phyloP scores from a whole-genome alignment of 2,113 vertebrate species.

The Tragelaphus scriptus region DNA sequence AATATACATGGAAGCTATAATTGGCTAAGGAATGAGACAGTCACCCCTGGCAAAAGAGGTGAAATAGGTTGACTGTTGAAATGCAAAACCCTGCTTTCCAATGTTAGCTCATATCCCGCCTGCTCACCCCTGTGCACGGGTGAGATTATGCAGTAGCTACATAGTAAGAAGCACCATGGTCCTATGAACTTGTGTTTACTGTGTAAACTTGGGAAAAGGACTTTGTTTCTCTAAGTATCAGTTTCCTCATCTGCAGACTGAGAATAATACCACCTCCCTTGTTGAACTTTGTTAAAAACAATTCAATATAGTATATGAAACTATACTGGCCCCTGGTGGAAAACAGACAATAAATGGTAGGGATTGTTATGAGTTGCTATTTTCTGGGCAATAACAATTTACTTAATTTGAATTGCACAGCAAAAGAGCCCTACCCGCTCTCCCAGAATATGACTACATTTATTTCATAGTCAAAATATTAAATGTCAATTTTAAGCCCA shows the following conservation, averaged over 20 bases:
- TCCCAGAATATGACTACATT: not conserved
- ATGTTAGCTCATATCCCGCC: not conserved
- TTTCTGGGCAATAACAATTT: not conserved
- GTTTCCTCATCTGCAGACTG: not conserved
- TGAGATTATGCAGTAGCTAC: not conserved
- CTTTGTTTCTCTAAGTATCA: not conserved
- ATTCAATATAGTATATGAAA: not conserved
- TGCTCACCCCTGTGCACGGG: accelerated
- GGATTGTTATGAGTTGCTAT: not conserved
- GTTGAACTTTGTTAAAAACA: not conserved
- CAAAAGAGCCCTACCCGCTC: not conserved
- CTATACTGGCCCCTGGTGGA: not conserved
- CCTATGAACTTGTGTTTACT: not conserved
- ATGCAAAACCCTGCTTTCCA: not conserved
- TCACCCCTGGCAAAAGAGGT: conserved; percentile 17
- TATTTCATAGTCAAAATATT: conserved; percentile 40
- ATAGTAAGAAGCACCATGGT: not conserved
- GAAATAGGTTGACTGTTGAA: conserved; percentile 31
- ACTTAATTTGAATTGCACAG: conserved; percentile 22
- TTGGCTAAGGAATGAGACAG: conserved; percentile 48
- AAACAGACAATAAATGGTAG: not conserved
- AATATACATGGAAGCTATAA: conserved; percentile 42
- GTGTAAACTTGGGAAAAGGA: not conserved
- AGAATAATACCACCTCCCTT: not conserved
- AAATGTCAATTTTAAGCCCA: conserved; percentile 44